These are phyloP conservation scores for Ptychoptera albimana DNA, from an alignment of 2,888 invertebrate species.

Conservation along the genomic window DNA sequence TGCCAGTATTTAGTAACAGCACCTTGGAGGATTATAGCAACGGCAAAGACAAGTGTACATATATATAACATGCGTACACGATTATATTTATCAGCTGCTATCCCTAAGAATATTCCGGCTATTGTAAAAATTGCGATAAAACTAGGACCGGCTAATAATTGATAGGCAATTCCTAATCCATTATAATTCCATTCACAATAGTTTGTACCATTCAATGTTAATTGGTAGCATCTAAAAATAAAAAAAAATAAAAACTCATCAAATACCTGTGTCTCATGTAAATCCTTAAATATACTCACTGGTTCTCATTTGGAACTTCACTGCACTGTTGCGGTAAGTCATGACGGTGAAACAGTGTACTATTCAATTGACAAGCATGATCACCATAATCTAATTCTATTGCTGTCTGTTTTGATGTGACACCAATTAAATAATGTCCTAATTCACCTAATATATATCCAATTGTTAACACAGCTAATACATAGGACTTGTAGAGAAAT, in stretches of 20 bases:
- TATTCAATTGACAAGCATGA: slow-evolving; percentile 65
- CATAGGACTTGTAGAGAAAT: slow-evolving; percentile 62
- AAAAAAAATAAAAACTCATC: neutral
- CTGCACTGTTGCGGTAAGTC: slow-evolving; percentile 40
- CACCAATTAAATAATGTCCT: slow-evolving; percentile 78
- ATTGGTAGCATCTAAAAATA: slow-evolving; percentile 40
- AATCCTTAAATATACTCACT: slow-evolving; percentile 24
- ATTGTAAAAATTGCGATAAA: slow-evolving; percentile 86
- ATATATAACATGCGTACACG: slow-evolving; percentile 57
- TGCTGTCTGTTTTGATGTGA: slow-evolving; percentile 74
- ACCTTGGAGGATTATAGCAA: slow-evolving; percentile 75
- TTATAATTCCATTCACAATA: slow-evolving; percentile 91
- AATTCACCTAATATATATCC: slow-evolving; percentile 77
- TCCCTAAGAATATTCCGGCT: slow-evolving; percentile 69
- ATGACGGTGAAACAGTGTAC: slow-evolving; percentile 35
- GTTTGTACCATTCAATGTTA: slow-evolving; percentile 49
- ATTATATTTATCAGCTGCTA: slow-evolving; percentile 64
- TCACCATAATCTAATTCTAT: slow-evolving; percentile 76
- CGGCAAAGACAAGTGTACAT: slow-evolving; percentile 65
- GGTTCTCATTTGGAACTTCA: slow-evolving; percentile 35
- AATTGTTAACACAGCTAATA: slow-evolving; percentile 59
- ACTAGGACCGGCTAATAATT: slow-evolving; percentile 81
- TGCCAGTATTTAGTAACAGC: slow-evolving; percentile 80
- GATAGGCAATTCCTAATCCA: slow-evolving; percentile 82
- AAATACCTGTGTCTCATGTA: neutral